Base-by-base conservation (phyloP, 2,797 vertebrate species). In the Protosalanx chinensis region DNA sequence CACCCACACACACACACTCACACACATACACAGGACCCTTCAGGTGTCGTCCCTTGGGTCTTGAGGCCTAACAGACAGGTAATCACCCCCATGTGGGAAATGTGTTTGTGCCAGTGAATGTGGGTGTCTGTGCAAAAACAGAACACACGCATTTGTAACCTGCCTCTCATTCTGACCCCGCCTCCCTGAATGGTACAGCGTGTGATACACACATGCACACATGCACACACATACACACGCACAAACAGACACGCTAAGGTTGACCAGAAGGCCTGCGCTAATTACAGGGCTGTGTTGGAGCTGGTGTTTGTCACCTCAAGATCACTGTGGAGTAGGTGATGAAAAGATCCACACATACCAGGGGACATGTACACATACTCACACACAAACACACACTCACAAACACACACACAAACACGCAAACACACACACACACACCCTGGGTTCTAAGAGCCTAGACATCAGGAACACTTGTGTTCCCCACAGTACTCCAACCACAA, bases 301-400 rank as follows among this genome's bases (percentile, higher is more conserved):
- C 76, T 86, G 82, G 81, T 79, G 79, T 82, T 83, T 84, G 84
- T 85, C 75, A 37, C 63, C 84, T 76, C 76, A 73, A 76, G 68
- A 81, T 84, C 81, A 80, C 75, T 85, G 81, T 73, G 63, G 68
- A 79, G 68, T 60, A 12, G 75, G 64, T 82, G 85, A 87, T 85
- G 85, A 90, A 85, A 84, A 85, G 77, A 68, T 81, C 77, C 73
- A 80, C 86, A 23, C n/a, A 46, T 63, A 78, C 70, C 37, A 56
- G 59, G 29, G 66, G 15, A 35, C 53, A 33, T 37, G 49, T 37
- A 71, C 29, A 30, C 58, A 62, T n/a, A 33, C 46, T 64, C 49
- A 71, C 41, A n/a, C 41, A 51, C 30, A 53, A 5, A 53, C n/a
- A 20, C 27, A 46, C 49, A 49, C 23, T 10, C 62, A 64, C 61